Conservation (phyloP, 2,113 vertebrate species). For the Carettochelys insculpta region DNA sequence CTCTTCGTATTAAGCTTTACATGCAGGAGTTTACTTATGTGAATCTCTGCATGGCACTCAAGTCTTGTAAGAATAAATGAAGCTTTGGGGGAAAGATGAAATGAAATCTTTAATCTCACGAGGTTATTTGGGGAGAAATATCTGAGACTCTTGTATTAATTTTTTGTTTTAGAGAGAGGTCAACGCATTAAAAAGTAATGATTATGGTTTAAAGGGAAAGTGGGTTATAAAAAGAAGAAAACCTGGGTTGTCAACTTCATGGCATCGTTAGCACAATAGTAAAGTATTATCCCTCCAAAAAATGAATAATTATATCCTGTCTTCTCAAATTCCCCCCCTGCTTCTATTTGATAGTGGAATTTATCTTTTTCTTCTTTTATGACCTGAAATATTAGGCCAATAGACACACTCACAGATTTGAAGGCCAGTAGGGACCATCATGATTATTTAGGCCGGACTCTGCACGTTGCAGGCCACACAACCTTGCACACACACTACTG, state of each 20-base stretch:
- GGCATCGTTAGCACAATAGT: background rate
- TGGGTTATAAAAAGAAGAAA: background rate
- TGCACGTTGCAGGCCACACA: background rate
- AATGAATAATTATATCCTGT: background rate
- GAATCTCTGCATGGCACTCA: background rate
- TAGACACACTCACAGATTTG: background rate
- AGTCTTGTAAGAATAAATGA: background rate
- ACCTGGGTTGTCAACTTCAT: fast-evolving
- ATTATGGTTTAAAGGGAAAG: background rate
- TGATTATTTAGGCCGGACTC: background rate
- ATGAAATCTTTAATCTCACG: background rate
- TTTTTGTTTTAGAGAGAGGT: background rate
- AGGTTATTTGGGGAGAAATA: background rate
- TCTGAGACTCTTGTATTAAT: background rate
- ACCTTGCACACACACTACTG: background rate
- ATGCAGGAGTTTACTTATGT: background rate
- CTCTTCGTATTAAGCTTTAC: background rate
- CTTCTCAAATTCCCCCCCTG: background rate
- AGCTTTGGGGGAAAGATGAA: background rate
- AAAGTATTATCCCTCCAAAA: background rate
- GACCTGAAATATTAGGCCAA: background rate
- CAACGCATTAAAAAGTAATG: background rate
- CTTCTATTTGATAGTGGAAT: background rate
- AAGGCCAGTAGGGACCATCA: background rate
- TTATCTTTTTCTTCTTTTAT: background rate